Evolutionary conservation across 2,113 vertebrate species (phyloP).

Genomic region (Sinosuthora webbiana): DNA sequence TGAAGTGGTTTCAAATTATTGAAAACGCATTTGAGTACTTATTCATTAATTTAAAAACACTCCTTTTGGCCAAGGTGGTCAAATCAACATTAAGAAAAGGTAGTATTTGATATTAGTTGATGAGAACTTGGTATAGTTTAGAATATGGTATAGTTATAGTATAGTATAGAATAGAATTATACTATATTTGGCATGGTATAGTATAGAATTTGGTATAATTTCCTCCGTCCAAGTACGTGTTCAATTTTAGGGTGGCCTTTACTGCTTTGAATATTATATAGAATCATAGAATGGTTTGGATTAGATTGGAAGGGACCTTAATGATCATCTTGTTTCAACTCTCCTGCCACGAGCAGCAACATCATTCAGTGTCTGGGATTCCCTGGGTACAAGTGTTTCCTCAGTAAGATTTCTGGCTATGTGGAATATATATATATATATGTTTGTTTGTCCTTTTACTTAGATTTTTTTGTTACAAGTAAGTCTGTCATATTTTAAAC

Average conservation of each 20-base stretch:
- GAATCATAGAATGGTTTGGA: background rate
- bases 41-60: background rate
- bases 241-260: conserved; percentile 19
- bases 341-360: background rate
- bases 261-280: conserved; percentile 1
- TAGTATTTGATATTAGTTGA: conserved; percentile 4
- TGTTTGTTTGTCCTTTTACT: conserved; percentile 53
- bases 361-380: conserved; percentile 21
- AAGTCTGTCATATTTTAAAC: conserved; percentile 68
- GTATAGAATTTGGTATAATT: conserved; percentile 26
- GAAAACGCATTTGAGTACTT: background rate
- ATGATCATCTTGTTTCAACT: background rate
- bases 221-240: conserved; percentile 25
- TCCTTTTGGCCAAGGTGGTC: background rate
- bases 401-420: conserved; percentile 30
- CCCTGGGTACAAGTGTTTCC: conserved; percentile 46
- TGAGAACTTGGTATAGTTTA: conserved; percentile 27
- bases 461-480: conserved; percentile 68
- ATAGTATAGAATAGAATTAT: background rate
- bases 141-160: background rate
- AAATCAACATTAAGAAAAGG: conserved; percentile 30
- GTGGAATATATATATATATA: background rate
- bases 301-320: background rate
- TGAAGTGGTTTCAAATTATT: background rate
- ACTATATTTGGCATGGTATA: background rate